phyloP scores from a whole-genome alignment of 2,797 vertebrate genomes.

The Lepus townsendii region DNA sequence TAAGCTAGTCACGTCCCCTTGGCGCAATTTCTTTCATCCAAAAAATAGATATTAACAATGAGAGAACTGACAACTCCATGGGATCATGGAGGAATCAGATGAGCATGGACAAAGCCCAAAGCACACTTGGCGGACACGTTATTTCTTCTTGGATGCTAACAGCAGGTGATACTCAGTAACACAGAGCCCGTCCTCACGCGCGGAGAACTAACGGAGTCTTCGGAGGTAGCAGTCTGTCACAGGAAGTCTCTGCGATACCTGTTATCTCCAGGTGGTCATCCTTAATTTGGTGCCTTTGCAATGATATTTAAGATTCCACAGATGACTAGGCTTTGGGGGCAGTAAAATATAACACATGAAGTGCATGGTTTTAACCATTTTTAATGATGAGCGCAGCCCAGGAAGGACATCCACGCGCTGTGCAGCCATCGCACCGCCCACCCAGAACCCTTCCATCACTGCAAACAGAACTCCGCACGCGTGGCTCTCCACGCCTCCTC shows the following conservation, averaged over 20 bases:
- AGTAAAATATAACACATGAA: background rate
- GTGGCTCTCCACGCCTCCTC: no score
- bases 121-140: background rate
- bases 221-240: background rate
- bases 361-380: background rate
- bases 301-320: background rate
- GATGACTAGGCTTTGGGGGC: background rate
- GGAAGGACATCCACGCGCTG: background rate
- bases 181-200: background rate
- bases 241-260: background rate
- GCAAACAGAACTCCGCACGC: background rate
- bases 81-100: background rate
- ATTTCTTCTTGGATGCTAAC: constrained; percentile 2
- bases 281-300: constrained; percentile 14
- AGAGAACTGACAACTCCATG: background rate
- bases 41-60: background rate
- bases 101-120: background rate
- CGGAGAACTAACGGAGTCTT: background rate
- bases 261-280: background rate
- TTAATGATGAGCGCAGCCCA: background rate
- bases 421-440: background rate
- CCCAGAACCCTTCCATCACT: background rate
- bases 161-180: background rate
- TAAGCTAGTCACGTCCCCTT: background rate
- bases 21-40: background rate